Conservation (phyloP, 2,797 vertebrate genomes). For the Sitta carolinensis region DNA sequence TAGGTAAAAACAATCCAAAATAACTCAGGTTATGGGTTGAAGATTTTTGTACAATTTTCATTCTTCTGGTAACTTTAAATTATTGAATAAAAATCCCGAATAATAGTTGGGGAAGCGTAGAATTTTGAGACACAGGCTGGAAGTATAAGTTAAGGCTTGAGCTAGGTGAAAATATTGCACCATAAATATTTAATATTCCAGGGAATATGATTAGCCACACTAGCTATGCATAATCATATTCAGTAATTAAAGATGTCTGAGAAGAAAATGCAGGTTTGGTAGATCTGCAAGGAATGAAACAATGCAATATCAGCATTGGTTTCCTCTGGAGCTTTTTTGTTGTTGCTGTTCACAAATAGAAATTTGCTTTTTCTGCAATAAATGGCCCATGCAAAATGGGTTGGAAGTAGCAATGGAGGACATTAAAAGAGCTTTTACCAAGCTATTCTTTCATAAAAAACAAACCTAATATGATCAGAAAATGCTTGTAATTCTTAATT, state of each 20-base stretch:
- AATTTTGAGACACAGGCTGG: neutral
- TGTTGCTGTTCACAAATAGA: neutral
- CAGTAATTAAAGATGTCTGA: neutral
- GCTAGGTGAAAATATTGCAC: neutral
- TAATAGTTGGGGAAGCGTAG: neutral
- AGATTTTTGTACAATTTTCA: neutral
- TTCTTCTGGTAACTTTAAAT: neutral
- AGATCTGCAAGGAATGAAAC: neutral
- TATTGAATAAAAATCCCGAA: neutral
- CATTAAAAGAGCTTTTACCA: constrained; percentile 8
- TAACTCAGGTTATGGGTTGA: fast-evolving
- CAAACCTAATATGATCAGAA: neutral
- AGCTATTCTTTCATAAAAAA: neutral
- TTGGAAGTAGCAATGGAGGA: neutral
- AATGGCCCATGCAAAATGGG: constrained; percentile 27
- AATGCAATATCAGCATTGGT: neutral
- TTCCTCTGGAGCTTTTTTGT: neutral
- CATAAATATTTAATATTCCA: neutral
- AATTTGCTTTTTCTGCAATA: constrained; percentile 16
- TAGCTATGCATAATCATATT: neutral
- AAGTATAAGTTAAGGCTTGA: neutral
- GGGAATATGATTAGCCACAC: neutral
- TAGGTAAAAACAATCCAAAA: neutral
- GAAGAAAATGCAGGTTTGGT: neutral
- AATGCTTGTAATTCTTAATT: constrained; percentile 14